A percentile compares a stretch with the other conserved stretches of the same genome.
Conservation (phyloP, 2,888 invertebrate genomes). For the Melieria omissa region DNA sequence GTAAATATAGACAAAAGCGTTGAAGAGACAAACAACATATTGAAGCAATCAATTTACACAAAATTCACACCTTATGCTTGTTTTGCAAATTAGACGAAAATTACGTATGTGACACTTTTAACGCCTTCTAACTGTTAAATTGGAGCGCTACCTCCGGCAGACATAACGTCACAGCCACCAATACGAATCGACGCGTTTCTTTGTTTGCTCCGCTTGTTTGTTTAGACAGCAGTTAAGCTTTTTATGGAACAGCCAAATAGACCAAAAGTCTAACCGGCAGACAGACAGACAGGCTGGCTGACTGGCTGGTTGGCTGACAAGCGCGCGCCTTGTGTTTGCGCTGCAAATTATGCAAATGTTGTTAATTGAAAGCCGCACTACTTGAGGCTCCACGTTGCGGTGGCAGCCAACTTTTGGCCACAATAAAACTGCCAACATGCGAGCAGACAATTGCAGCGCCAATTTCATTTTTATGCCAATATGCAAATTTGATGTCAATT, state of each 20-base stretch:
- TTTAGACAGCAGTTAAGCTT: neutral
- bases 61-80: conserved; percentile 17
- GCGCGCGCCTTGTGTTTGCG: neutral
- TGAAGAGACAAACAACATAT: neutral
- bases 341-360: conserved; percentile 3
- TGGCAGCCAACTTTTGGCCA: neutral
- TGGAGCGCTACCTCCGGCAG: too few relatives aligned
- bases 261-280: neutral
- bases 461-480: too few relatives aligned
- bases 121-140: conserved; percentile 1
- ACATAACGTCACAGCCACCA: too few relatives aligned
- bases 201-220: neutral
- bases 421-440: too few relatives aligned
- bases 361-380: neutral
- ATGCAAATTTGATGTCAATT: too few relatives aligned
- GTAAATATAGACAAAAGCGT: too few relatives aligned
- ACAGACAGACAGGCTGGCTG: neutral
- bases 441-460: too few relatives aligned
- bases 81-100: conserved; percentile 16
- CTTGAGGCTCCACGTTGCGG: neutral
- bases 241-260: neutral
- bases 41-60: conserved; percentile 8
- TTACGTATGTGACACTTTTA: neutral
- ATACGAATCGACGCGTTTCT: too few relatives aligned
- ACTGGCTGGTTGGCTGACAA: too few relatives aligned